Evolutionary conservation across 2,888 invertebrate species (phyloP).

Genomic region (Patella caerulea): DNA sequence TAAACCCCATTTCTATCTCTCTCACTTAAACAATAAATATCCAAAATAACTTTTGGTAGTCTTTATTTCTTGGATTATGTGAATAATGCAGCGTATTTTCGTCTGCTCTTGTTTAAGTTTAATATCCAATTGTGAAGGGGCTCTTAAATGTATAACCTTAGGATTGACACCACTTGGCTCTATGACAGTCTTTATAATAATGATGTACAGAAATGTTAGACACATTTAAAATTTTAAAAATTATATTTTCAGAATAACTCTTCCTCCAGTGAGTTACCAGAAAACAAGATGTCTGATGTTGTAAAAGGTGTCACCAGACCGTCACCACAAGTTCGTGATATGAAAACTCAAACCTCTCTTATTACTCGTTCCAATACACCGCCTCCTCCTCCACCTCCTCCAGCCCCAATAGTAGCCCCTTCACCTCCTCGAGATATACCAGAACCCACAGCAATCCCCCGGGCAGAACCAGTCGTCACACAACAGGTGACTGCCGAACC

Average conservation of each 20-base stretch:
- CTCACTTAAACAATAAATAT: no score
- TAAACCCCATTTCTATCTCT: no score
- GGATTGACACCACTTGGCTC: no score
- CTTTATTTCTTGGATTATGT: no score
- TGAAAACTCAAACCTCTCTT: constrained; percentile 45
- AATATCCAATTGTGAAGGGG: no score
- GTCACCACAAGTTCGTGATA: constrained; percentile 63
- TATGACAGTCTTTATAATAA: no score
- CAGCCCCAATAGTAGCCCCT: constrained; percentile 22
- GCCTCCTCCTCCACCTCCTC: constrained; percentile 26
- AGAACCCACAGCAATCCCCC: constrained; percentile 33
- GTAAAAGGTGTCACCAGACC: constrained; percentile 81
- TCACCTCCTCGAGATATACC: constrained; percentile 19
- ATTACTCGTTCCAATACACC: constrained; percentile 17
- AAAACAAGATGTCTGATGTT: constrained; percentile 81
- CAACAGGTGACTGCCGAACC: constrained; percentile 35
- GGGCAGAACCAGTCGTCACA: constrained; percentile 25
- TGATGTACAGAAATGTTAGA: no score
- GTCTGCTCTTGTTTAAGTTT: no score
- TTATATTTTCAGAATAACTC: constrained; percentile 55
- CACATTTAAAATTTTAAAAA: no score
- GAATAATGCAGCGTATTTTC: no score
- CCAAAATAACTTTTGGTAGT: no score
- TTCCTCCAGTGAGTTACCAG: constrained; percentile 62
- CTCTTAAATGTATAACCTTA: no score